These are phyloP conservation scores for Troides aeacus DNA, from an alignment of 2,888 invertebrate genomes.

Conservation along the genomic window DNA sequence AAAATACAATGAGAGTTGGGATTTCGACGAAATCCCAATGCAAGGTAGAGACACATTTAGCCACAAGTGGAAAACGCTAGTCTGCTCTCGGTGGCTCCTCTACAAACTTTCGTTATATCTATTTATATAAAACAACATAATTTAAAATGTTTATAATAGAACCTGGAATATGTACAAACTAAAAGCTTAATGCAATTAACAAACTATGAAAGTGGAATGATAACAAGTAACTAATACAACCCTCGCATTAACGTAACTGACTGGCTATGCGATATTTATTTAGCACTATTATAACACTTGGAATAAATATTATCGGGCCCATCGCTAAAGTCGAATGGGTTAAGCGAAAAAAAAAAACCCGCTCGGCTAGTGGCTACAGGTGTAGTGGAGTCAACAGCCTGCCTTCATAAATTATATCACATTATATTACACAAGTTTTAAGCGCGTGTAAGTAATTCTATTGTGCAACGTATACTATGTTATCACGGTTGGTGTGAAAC, in stretches of 20 bases:
- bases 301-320: conserved; percentile 17
- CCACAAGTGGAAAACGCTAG: too few relatives aligned
- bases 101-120: too few relatives aligned
- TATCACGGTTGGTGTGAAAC: too few relatives aligned
- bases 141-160: too few relatives aligned
- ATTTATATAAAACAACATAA: too few relatives aligned
- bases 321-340: conserved; percentile 21
- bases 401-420: conserved; percentile 11
- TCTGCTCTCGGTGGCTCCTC: too few relatives aligned
- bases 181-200: too few relatives aligned
- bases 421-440: conserved; percentile 14
- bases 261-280: conserved; percentile 18
- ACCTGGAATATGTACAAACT: too few relatives aligned
- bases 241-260: not conserved
- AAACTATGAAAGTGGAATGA: too few relatives aligned
- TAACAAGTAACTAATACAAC: not conserved
- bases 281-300: conserved; percentile 25
- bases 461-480: conserved; percentile 2
- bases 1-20: too few relatives aligned
- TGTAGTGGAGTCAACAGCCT: conserved; percentile 11
- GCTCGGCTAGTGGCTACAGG: conserved; percentile 20
- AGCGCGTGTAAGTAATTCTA: conserved; percentile 7
- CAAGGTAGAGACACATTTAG: too few relatives aligned
- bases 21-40: too few relatives aligned
- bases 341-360: conserved; percentile 16